Base-by-base conservation (phyloP, 2,113 vertebrate species). In the Petrocephalus zakoni region DNA sequence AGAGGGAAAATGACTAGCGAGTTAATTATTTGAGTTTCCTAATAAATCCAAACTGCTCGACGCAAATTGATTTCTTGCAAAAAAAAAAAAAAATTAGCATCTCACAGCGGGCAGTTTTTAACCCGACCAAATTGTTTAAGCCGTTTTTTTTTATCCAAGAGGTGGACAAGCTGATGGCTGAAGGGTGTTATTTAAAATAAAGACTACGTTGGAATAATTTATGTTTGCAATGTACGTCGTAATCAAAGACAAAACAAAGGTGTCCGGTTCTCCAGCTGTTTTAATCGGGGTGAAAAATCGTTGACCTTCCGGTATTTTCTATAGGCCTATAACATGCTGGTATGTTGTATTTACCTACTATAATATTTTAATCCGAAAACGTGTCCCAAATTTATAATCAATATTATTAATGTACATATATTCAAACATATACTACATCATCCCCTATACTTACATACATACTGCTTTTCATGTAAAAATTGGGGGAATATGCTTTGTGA, bases 11-110 rank as follows among this genome's bases (percentile, higher is more conserved):
- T 88, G 92, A 93, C 78, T 94, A 93, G 90, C 90, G 75, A 89
- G 91, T 90, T 95, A 95, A 95, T 96, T 94, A 95, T 95, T 95
- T 95, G 93, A 94, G 93, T 94, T 95, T 96, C 96, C 94, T 94
- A 95, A 95, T 96, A 95, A 94, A 93, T 95, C 94, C 92, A 91
- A 93, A 93, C 94, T 93, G 90, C 92, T 93, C 93, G 88, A 72
- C 91, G 91, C 91, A 94, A 95, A 95, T 96, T 94, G 93, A 94
- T 93, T 95, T 94, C 51, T 82, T 42, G 8, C 3, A 88, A 82
- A 88, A 93, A 42, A 42, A 93, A 42, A 42, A 91, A 81, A 92
- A 94, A 95, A 95, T 96, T 95, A 95, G 94, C 95, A 93, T 89
- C 91, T 91, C 92, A 93, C 92, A 86, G 52, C 52, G 52, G 2